Evolutionary conservation across 1,140 invertebrate genomes (phyloP).

Genomic region (Drosophila ficusphila): DNA sequence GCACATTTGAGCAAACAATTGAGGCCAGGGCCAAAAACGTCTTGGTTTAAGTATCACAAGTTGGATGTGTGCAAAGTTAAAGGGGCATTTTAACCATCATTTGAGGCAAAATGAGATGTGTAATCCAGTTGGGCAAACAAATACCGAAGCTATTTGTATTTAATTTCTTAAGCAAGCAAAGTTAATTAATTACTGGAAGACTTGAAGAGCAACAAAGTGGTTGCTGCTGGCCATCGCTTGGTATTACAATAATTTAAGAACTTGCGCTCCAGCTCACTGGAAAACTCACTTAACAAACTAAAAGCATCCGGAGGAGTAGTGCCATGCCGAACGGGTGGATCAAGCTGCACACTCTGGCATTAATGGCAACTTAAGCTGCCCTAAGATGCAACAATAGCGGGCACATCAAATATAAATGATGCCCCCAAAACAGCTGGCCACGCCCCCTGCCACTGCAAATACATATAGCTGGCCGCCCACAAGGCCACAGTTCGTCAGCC

Average conservation of each 20-base stretch:
- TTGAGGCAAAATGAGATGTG: conserved; percentile 61
- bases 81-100: conserved; percentile 38
- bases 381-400: conserved; percentile 52
- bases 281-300: conserved; percentile 48
- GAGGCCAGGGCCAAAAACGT: background rate
- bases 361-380: conserved; percentile 72
- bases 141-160: conserved; percentile 79
- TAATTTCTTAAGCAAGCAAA: conserved; percentile 75
- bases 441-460: conserved; percentile 8
- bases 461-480: background rate
- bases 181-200: conserved; percentile 73
- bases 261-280: conserved; percentile 47
- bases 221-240: conserved; percentile 22
- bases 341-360: conserved; percentile 37
- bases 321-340: background rate
- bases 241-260: conserved; percentile 76
- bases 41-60: conserved; percentile 2
- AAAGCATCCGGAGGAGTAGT: conserved; percentile 4
- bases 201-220: conserved; percentile 27
- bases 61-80: conserved; percentile 13
- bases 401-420: conserved; percentile 65
- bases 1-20: conserved; percentile 21
- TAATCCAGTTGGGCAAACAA: conserved; percentile 74
- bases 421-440: conserved; percentile 21
- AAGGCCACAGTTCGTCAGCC: conserved; percentile 40